Evolutionary conservation across 2,113 vertebrate species (phyloP), one percentile per base, ranked within the genome.

Genomic region (Acanthisitta chloris): DNA sequence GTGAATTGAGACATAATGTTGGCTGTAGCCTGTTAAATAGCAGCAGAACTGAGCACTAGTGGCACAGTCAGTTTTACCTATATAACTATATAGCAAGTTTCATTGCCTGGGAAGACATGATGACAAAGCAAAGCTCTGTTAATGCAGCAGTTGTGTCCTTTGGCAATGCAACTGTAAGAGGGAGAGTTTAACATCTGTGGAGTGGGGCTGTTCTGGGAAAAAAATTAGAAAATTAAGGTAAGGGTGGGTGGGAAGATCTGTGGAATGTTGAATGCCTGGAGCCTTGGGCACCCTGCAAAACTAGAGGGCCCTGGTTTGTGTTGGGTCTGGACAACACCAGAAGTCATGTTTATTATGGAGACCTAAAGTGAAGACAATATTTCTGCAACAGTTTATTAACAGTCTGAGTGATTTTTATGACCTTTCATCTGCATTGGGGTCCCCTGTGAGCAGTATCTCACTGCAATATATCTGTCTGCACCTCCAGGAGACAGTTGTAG

Each of bases 1-100:
- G 80, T 20, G 48, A 55, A 45, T n/a, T 64, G 79, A 80, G 49
- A 46, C 45, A 16, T 42, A 70, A 42, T 7, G 23, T 52, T 79
- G 73, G 57, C 26, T 82, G 40, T 64, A 21, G 58, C 57, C 31
- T 43, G 34, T 40, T 62, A 9, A 62, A 46, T 29, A 80, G 84
- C 84, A 71, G 65, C 57, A 52, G 57, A 81, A n/a, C 46, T 1
- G 18, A 82, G 70, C 73, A 38, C 2, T 24, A 83, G 78, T 43
- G 79, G 93, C 58, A 42, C 73, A 91, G 87, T 78, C 73, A 36
- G 8, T 46, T 95, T 82, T 65, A 95, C 81, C 87, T 94, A 86
- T 34, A 10, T 45, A 79, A 9, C 46, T 73, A 33, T 2, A 17
- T 2, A 70, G 42, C 54, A 31, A 18, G 21, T 93, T 93, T 70